Conservation (phyloP, 2,888 invertebrate genomes). For the Diaprepes abbreviatus region DNA sequence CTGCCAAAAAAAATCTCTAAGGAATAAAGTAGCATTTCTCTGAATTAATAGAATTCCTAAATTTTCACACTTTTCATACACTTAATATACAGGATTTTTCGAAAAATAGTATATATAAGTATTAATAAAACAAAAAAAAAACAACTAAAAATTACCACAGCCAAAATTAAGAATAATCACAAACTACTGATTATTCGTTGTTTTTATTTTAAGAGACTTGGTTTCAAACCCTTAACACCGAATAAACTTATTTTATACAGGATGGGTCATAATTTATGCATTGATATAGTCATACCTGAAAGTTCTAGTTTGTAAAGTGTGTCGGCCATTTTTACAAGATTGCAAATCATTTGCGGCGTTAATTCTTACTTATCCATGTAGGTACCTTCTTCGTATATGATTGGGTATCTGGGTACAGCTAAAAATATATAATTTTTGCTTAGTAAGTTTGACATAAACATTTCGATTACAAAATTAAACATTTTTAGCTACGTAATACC, state of each 20-base stretch:
- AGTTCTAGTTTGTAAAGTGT: neutral
- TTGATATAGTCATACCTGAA: conserved; percentile 2
- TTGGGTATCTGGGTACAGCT: conserved; percentile 8
- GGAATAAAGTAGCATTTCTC: no score
- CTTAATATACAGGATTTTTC: conserved; percentile 44
- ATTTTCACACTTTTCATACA: conserved; percentile 21
- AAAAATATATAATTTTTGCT: conserved; percentile 2
- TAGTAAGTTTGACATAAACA: no score
- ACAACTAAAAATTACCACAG: conserved; percentile 48
- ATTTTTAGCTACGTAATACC: neutral
- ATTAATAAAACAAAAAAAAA: conserved; percentile 25
- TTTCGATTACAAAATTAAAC: no score
- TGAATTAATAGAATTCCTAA: no score
- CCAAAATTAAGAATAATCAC: conserved; percentile 44
- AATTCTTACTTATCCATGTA: conserved; percentile 4
- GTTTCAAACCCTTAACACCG: neutral
- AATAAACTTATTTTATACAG: neutral
- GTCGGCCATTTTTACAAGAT: neutral
- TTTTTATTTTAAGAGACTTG: conserved; percentile 10
- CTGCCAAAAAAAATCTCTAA: no score
- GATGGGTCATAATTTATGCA: neutral
- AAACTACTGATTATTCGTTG: conserved; percentile 34
- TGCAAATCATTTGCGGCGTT: neutral
- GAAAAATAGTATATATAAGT: neutral
- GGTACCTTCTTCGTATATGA: conserved; percentile 8